Evolutionary conservation across 2,797 vertebrate genomes (phyloP), one percentile per base, ranked within the genome.

Genomic region (Eospalax fontanierii): DNA sequence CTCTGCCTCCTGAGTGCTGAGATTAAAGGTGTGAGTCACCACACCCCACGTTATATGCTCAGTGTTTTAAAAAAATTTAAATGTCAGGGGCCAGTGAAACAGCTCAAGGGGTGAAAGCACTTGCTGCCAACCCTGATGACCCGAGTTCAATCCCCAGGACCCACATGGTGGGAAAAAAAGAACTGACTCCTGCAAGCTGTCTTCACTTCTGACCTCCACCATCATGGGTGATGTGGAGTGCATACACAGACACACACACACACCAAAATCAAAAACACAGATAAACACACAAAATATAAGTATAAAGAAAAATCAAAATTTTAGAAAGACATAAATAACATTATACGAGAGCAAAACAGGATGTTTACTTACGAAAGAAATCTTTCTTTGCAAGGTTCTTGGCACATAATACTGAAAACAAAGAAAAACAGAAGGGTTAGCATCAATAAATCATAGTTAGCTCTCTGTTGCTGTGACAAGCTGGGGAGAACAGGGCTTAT

Each of bases 341-440:
- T n/a, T 35, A 24, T 73, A 91, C 43, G 57, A 95, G 38, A 89
- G 73, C n/a, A 92, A 94, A 94, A 94, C 38, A 33, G 12, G 46
- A 26, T 61, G 15, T 96, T 94, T 98, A 99, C 99, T 99, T 99
- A 99, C 99, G 99, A 98, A 99, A 99, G 99, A 99, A 99, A 99
- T 99, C 99, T 99, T 99, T 99, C 99, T 99, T 99, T 98, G 99
- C 99, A 66, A 99, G 99, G 97, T 99, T 99, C 99, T 99, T 99
- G 99, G 99, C 99, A 99, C 99, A 99, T 99, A 99, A 99, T 91
- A 99, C 99, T 99, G 98, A 96, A 99, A 97, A 98, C 71, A 98
- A 98, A 76, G 12, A 97, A 71, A 96, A 83, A 91, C 88, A 4
- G 84, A 4, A 80, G 68, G 66, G 65, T 97, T 96, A 97, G 46